Evolutionary conservation across 1,140 invertebrate species (phyloP).

Genomic region (Bombus breviceps): DNA sequence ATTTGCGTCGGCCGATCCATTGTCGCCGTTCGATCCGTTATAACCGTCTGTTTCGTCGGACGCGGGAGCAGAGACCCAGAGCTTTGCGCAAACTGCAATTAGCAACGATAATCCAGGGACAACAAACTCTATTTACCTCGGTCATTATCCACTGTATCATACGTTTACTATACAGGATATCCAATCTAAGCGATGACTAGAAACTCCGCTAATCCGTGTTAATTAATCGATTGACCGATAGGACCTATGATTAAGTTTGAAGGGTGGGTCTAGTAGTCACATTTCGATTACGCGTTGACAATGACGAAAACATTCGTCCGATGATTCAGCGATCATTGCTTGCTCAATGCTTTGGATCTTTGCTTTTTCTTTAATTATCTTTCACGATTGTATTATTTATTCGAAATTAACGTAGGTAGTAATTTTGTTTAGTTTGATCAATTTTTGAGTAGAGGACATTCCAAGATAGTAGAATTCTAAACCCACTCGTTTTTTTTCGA

Average conservation of each 20-base stretch:
- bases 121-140: conserved; percentile 57
- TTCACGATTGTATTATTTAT: too few species aligned
- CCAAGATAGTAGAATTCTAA: background rate
- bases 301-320: background rate
- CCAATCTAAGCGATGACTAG: conserved; percentile 62
- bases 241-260: conserved; percentile 25
- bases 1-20: conserved; percentile 28
- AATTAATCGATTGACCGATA: conserved; percentile 59
- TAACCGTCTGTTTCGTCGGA: conserved; percentile 22
- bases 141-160: conserved; percentile 62
- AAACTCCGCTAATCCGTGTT: conserved; percentile 42
- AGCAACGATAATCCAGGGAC: conserved; percentile 46
- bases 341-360: background rate
- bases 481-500: accelerated
- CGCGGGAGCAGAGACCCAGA: background rate
- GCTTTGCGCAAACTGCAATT: conserved; percentile 45
- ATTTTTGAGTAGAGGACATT: too few species aligned
- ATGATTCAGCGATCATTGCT: background rate
- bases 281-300: background rate
- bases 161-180: conserved; percentile 55
- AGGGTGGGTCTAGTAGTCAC: too few species aligned
- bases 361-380: background rate
- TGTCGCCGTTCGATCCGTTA: conserved; percentile 13
- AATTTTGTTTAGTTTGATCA: too few species aligned
- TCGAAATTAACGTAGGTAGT: too few species aligned